These are phyloP conservation scores for Pygoscelis antarcticus DNA, from an alignment of 2,113 vertebrate genomes.

Conservation along the genomic window DNA sequence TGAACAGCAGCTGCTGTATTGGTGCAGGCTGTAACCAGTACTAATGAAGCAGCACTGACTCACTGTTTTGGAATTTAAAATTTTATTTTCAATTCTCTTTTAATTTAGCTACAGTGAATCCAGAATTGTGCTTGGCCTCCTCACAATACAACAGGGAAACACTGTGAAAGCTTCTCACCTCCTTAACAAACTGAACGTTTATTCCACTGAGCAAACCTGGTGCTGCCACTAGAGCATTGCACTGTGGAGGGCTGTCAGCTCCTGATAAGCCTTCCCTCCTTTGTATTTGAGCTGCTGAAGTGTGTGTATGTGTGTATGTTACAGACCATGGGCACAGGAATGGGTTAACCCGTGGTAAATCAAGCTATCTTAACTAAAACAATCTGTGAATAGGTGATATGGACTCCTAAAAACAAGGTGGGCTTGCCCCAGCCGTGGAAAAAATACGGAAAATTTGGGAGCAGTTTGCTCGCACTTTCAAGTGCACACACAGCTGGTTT, in stretches of 20 bases:
- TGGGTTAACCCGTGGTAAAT: background rate
- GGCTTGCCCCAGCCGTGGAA: background rate
- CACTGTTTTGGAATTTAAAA: background rate
- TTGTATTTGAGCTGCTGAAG: background rate
- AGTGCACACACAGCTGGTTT: rapidly evolving
- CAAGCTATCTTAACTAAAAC: background rate
- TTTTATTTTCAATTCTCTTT: background rate
- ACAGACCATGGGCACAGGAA: background rate
- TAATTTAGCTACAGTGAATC: background rate
- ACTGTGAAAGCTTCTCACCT: background rate
- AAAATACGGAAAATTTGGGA: background rate
- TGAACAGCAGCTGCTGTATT: background rate
- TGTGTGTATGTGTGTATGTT: background rate
- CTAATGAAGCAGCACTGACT: background rate
- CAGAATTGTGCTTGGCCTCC: background rate
- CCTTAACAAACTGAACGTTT: background rate
- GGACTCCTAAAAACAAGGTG: background rate
- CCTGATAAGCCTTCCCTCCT: conserved; percentile 15
- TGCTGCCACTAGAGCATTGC: background rate
- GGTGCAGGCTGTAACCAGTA: background rate
- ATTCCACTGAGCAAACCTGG: conserved; percentile 10
- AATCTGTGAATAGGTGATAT: background rate
- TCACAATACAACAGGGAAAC: background rate
- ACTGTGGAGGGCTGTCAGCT: background rate
- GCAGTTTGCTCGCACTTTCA: background rate